Percentiles rank a stretch among this genome's conserved stretches.
phyloP scores from a whole-genome alignment of 2,113 vertebrate genomes.

The Polypterus senegalus region DNA sequence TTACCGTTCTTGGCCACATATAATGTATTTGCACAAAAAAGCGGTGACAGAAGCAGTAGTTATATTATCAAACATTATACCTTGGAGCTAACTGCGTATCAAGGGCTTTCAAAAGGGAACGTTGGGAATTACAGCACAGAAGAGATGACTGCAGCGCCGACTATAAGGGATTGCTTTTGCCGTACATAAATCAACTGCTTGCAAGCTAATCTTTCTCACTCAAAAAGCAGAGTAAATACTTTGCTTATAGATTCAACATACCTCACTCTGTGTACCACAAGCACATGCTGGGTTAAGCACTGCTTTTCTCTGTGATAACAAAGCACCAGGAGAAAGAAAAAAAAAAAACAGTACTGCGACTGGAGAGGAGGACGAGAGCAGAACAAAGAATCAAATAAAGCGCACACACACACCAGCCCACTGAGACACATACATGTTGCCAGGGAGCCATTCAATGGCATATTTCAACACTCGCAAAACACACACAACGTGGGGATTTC shows the following conservation, averaged over 20 bases:
- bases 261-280: constrained; percentile 44
- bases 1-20: constrained; percentile 72
- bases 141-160: constrained; percentile 57
- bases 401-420: constrained; percentile 22
- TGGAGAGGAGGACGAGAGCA: constrained; percentile 12
- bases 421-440: constrained; percentile 11
- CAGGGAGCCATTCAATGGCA: background rate
- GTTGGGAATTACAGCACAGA: constrained; percentile 57
- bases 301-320: constrained; percentile 33
- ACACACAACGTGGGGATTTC: too few relatives aligned
- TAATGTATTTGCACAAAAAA: constrained; percentile 80
- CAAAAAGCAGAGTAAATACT: constrained; percentile 68
- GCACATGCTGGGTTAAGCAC: constrained; percentile 50
- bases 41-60: constrained; percentile 86
- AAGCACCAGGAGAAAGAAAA: constrained; percentile 14
- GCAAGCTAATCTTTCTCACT: constrained; percentile 74
- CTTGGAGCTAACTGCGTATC: constrained; percentile 80
- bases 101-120: constrained; percentile 76
- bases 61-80: constrained; percentile 95
- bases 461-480: background rate
- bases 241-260: constrained; percentile 53
- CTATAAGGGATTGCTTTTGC: constrained; percentile 76
- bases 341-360: constrained; percentile 13
- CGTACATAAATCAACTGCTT: constrained; percentile 79
- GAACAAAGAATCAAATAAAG: constrained; percentile 28